Base-by-base conservation (phyloP, 2,797 vertebrate species). In the Smutsia gigantea region DNA sequence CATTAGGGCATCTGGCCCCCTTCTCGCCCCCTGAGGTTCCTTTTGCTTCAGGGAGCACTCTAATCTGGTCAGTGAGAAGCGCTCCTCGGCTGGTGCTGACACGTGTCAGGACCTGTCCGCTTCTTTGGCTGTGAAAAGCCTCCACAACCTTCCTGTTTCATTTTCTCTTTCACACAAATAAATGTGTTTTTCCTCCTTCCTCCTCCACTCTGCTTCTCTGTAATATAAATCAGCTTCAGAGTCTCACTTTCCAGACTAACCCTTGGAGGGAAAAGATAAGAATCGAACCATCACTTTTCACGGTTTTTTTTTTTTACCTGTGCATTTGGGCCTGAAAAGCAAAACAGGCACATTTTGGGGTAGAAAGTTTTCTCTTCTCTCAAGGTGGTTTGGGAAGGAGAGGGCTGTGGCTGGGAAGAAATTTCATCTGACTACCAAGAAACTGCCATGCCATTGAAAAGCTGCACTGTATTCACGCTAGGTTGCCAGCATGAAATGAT, bases 111-210 rank as follows among this genome's bases (percentile, higher is more conserved):
- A 83, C 90, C 74, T 86, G 6, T 92, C 75, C 17, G 82, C 83
- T 93, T 93, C 69, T 90, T 84, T 86, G 78, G 18, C 74, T 96
- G 55, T 42, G 75, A 91, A 90, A 39, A 27, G 51, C 31, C 57
- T n/a, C 82, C 27, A 71, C 14, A 21, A 8, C 39, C 77, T 94
- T 77, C 84, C 87, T 51, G 55, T 49, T 96, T 97, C 87, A 88
- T 97, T 97, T 91, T 95, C 89, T 71, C 74, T 83, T 96, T 96
- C 87, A 83, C 90, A 95, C 92, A 96, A 93, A 95, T 83, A 96
- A 93, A 59, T 93, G 66, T 92, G 94, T 68, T 97, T 97, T 94
- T 88, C 81, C 72, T 83, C 21, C 13, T 49, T 59, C 53, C 61
- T 55, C 55, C 90, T 72, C 82, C 75, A 25, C 31, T n/a, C 64